phyloP scores from a whole-genome alignment of 2,797 vertebrate genomes.

The Ceryle rudis region DNA sequence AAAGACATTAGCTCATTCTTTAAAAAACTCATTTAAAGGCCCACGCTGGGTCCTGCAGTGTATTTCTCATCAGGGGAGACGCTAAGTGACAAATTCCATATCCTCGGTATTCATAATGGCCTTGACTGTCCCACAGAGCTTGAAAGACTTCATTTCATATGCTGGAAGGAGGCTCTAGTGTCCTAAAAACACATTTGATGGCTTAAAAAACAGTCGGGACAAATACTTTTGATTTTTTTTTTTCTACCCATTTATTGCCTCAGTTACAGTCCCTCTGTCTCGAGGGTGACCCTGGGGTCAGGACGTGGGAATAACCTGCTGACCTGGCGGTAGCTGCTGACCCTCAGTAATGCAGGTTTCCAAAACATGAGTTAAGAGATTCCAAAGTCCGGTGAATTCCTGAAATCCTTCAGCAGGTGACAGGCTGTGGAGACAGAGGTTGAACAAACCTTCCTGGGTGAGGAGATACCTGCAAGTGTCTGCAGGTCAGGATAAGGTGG shows the following conservation, averaged over 20 bases:
- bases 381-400: background rate
- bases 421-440: background rate
- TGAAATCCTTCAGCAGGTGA: background rate
- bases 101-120: background rate
- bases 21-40: background rate
- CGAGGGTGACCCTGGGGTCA: background rate
- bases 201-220: background rate
- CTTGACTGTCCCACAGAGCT: background rate
- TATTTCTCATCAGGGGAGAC: background rate
- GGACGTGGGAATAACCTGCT: rapidly evolving
- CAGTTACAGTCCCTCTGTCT: background rate
- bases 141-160: background rate
- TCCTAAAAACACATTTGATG: background rate
- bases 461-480: background rate
- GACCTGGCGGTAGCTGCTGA: rapidly evolving
- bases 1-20: background rate
- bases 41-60: background rate
- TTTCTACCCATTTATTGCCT: background rate
- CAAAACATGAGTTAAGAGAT: background rate
- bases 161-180: too few relatives aligned
- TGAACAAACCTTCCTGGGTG: background rate
- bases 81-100: background rate
- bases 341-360: rapidly evolving
- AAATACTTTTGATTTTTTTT: too few relatives aligned
- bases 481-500: rapidly evolving